These are phyloP conservation scores for Bombyx mandarina DNA, from an alignment of 1,140 invertebrate genomes.

Conservation along the genomic window DNA sequence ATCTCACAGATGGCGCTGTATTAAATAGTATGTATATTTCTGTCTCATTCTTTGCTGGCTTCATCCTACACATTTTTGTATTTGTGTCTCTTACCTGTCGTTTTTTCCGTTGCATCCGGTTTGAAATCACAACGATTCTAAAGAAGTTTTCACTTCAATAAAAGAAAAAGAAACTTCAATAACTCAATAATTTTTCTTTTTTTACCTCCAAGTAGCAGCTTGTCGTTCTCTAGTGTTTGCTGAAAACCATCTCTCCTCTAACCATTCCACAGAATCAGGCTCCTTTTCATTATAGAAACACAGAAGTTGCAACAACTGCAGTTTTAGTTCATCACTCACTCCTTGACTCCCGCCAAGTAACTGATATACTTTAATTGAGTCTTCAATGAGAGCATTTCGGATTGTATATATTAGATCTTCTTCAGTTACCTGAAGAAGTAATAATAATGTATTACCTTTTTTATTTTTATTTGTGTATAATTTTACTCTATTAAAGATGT, in stretches of 20 bases:
- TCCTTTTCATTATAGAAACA: conserved; percentile 86
- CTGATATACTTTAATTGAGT: conserved; percentile 82
- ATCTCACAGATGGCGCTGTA: too few species aligned
- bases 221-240: conserved; percentile 67
- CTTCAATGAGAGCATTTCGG: conserved; percentile 73
- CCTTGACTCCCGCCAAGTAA: conserved; percentile 75
- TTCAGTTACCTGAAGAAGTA: conserved; percentile 71
- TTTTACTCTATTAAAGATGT: too few species aligned
- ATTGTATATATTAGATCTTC: conserved; percentile 77
- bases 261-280: conserved; percentile 74
- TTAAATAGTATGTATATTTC: too few species aligned
- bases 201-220: conserved; percentile 82
- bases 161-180: too few species aligned
- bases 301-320: conserved; percentile 84
- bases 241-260: conserved; percentile 85
- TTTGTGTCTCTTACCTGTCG: too few species aligned
- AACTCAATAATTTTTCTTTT: too few species aligned
- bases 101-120: too few species aligned
- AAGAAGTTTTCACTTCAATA: too few species aligned
- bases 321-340: conserved; percentile 75
- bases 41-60: too few species aligned
- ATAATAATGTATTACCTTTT: background rate
- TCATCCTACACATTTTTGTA: too few species aligned
- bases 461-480: too few species aligned
- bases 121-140: too few species aligned